Base-by-base conservation (phyloP, 2,797 vertebrate species). In the Aselliscus stoliczkanus region DNA sequence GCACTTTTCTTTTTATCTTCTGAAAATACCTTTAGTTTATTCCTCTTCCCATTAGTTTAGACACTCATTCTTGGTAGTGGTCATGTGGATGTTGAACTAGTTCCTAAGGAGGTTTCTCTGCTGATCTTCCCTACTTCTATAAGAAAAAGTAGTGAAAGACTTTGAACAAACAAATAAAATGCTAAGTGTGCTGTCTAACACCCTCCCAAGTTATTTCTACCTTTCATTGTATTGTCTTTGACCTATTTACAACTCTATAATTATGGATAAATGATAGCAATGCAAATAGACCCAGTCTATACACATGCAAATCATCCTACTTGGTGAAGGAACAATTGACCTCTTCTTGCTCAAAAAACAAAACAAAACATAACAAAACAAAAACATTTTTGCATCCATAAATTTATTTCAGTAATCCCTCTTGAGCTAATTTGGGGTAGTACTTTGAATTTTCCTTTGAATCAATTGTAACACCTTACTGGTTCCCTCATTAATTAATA, bases 371-470 rank as follows among this genome's bases (percentile, higher is more conserved):
- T 62, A 37, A 56, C 5, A 20, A n/a, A 64, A 27, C 60, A 6
- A 23, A 37, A 13, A 2, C 21, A 77, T 50, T 88, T 84, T 87
- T 75, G 39, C 37, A 64, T 58, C 15, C 80, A 11, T 34, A 39
- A 87, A 80, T 91, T 69, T 56, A 85, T 73, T 93, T 94, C 64
- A 56, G 17, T 69, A n/a, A 47, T 82, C 17, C 13, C 52, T 23
- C 76, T 6, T 50, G 44, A 86, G 47, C 3, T 86, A 14, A 81
- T 83, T 91, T 88, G 60, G 52, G 77, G 11, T 31, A 39, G 20
- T 64, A n/a, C 17, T 91, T 82, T 85, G 14, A 88, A 89, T 93
- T 94, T 20, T 90, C 65, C 47, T 83, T 94, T 89, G 75, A 91
- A 86, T 27, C 25, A 83, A 21, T 87, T 73, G 37, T 65, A 72